Evolutionary conservation across 2,888 invertebrate species (phyloP), one percentile per base, ranked within the genome.

Genomic region (Lochmaea crataegi): DNA sequence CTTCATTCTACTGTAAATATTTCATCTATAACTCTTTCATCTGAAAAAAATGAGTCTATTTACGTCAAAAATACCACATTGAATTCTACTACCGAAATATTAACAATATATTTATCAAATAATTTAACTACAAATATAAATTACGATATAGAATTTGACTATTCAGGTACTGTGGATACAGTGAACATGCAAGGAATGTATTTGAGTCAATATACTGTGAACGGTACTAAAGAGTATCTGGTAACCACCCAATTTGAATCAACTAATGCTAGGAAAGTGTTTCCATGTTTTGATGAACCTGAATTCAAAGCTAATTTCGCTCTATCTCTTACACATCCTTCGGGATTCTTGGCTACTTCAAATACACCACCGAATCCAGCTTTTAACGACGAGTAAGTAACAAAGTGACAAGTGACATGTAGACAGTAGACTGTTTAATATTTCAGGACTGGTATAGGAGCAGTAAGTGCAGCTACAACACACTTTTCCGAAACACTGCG

Each of bases 401-500:
- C 6, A 53, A 41, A 41, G 41, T 41, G n/a, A n/a, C n/a, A n/a
- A n/a, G 41, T 41, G 41, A 41, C 7, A 11, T 10, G 22, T 42
- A 42, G 42, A 42, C 45, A 45, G 32, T 32, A 32, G 2, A 32
- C 32, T 26, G 4, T 32, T n/a, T 0, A 32, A 32, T 32, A 32
- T 32, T 32, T 45, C 12, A 45, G 45, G 45, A 12, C 45, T 45
- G 45, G 2, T 32, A 7, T 7, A 32, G 32, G 7, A 32, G 32
- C 32, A 32, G 32, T 32, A 32, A 32, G 7, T 2, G 56, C 57
- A n/a, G 68, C 56, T 3, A 74, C 71, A 22, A 74, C 75, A 2
- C 32, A 41, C 26, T 89, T 87, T 32, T 75, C 83, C 42, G 87
- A 79, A 18, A 88, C 90, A 0, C 90, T 90, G 1, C 38, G 80